Percentiles rank a stretch among this genome's conserved stretches.
These are phyloP conservation scores for Anthoscopus minutus DNA, from an alignment of 2,113 vertebrate genomes.

Conservation along the genomic window DNA sequence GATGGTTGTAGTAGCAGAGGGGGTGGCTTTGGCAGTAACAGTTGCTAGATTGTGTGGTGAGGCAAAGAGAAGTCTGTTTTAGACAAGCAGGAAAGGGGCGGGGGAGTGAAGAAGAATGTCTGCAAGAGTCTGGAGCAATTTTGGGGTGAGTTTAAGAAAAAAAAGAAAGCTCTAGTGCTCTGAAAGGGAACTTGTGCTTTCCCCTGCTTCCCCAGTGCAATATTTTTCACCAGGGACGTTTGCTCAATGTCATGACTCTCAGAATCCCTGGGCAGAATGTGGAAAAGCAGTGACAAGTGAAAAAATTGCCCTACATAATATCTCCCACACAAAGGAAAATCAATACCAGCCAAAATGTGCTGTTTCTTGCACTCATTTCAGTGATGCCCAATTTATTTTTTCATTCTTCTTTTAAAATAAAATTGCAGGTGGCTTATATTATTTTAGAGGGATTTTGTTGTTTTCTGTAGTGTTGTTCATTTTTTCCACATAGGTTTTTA, in stretches of 20 bases:
- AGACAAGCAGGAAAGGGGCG: constrained; percentile 7
- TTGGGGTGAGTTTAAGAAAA: background rate
- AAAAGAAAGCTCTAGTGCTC: background rate
- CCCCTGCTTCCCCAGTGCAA: background rate
- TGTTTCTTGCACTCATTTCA: background rate
- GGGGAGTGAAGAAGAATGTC: constrained; percentile 33
- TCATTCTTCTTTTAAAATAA: background rate
- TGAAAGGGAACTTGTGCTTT: background rate
- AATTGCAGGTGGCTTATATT: background rate
- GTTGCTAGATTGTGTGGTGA: constrained; percentile 49
- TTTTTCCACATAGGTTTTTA: background rate
- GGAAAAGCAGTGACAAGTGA: background rate
- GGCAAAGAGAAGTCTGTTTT: constrained; percentile 27
- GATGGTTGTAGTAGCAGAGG: constrained; percentile 15
- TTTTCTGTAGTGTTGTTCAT: background rate
- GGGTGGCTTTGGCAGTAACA: constrained; percentile 39
- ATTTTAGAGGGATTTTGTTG: background rate
- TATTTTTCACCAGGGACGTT: background rate
- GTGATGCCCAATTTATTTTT: background rate
- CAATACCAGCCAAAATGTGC: background rate
- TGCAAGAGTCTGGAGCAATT: background rate
- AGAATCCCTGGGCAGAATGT: background rate
- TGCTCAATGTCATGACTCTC: background rate
- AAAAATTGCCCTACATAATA: constrained; percentile 32
- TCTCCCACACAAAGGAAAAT: background rate